phyloP scores from a whole-genome alignment of 2,888 invertebrate species.

The Dryadula phaetusa region DNA sequence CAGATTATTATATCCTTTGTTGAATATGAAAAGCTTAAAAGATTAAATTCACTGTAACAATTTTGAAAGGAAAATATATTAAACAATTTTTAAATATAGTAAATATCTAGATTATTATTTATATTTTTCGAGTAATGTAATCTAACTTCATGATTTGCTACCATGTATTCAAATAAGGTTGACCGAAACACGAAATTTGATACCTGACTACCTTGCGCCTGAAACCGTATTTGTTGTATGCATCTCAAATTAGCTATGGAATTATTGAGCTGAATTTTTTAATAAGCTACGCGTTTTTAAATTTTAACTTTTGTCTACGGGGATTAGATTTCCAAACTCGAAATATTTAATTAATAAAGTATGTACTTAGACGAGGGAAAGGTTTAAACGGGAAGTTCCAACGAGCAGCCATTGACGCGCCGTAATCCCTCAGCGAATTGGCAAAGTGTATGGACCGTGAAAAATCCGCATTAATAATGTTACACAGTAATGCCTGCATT shows the following conservation, averaged over 20 bases:
- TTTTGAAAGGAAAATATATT: too few species aligned
- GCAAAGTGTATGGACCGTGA: conserved; percentile 58
- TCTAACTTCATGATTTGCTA: neutral
- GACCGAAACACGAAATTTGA: neutral
- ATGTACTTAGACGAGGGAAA: conserved; percentile 71
- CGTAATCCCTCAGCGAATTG: conserved; percentile 63
- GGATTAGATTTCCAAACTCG: conserved; percentile 56
- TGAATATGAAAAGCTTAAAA: too few species aligned
- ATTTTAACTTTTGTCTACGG: conserved; percentile 42
- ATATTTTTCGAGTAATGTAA: too few species aligned
- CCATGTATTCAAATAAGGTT: neutral
- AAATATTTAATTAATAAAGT: conserved; percentile 77
- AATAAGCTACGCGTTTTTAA: conserved; percentile 13
- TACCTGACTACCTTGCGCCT: neutral
- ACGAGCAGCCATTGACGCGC: conserved; percentile 56
- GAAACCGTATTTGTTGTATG: neutral
- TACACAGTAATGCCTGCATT: conserved; percentile 46
- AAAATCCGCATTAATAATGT: conserved; percentile 69
- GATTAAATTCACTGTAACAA: too few species aligned
- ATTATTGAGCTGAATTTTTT: neutral
- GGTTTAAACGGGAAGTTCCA: conserved; percentile 69
- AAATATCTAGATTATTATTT: too few species aligned
- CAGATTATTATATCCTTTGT: too few species aligned
- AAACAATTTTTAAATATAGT: too few species aligned
- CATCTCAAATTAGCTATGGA: neutral